Evolutionary conservation across 2,113 vertebrate genomes (phyloP).

Genomic region (human): GRCh38 chr1:59836501-59837000

Average conservation of each 20-base stretch:
- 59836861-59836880: conserved; percentile 91
- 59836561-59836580: not conserved
- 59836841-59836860: conserved; percentile 49
- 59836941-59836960: not conserved
- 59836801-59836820: conserved; percentile 17
- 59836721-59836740: conserved; percentile 34
- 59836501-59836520: not conserved
- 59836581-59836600: not conserved
- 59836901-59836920: conserved; percentile 86
- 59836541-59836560: not conserved
- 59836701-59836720: conserved; percentile 1
- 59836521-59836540: not conserved
- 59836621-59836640: not conserved
- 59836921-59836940: conserved; percentile 94
- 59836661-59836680: not conserved
- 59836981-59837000: not conserved
- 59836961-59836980: not conserved
- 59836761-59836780: conserved; percentile 21
- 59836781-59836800: not conserved
- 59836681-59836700: not conserved
- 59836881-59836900: conserved; percentile 87
- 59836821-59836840: not conserved
- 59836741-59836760: not conserved
- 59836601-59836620: conserved; percentile 6
- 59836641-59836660: not conserved